Percentiles rank a stretch among this genome's conserved stretches.
These are phyloP conservation scores for Corythaixoides concolor DNA, from an alignment of 2,113 vertebrate species.

Conservation along the genomic window DNA sequence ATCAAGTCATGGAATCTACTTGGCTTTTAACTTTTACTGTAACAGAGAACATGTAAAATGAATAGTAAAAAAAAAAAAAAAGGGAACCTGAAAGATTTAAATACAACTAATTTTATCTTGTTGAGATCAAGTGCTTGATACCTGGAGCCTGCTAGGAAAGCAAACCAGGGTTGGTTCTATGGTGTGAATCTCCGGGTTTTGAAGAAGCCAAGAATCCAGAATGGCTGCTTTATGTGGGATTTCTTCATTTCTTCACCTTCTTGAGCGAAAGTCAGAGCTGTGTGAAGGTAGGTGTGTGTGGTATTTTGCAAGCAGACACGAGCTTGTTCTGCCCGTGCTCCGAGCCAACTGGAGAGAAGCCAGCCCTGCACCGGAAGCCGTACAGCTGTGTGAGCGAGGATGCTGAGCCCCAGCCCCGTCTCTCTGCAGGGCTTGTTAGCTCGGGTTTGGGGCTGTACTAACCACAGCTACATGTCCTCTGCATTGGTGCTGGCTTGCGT, in stretches of 20 bases:
- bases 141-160: neutral
- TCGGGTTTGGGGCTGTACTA: neutral
- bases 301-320: conserved; percentile 54
- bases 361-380: conserved; percentile 19
- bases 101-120: neutral
- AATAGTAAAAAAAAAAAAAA: neutral
- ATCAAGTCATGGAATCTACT: neutral
- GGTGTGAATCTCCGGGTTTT: neutral
- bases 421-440: conserved; percentile 18
- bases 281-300: neutral
- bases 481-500: neutral
- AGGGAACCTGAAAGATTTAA: neutral
- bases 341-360: conserved; percentile 23
- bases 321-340: conserved; percentile 45
- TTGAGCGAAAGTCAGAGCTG: neutral
- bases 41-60: neutral
- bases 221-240: neutral
- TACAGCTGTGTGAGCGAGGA: conserved; percentile 13
- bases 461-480: conserved; percentile 27
- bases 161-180: neutral
- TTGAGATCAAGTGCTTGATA: neutral
- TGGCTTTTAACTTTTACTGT: neutral
- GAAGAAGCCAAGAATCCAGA: neutral
- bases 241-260: conserved; percentile 10
- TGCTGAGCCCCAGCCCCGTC: neutral